phyloP scores from a whole-genome alignment of 2,888 invertebrate species.

The Sepioteuthis lessoniana region DNA sequence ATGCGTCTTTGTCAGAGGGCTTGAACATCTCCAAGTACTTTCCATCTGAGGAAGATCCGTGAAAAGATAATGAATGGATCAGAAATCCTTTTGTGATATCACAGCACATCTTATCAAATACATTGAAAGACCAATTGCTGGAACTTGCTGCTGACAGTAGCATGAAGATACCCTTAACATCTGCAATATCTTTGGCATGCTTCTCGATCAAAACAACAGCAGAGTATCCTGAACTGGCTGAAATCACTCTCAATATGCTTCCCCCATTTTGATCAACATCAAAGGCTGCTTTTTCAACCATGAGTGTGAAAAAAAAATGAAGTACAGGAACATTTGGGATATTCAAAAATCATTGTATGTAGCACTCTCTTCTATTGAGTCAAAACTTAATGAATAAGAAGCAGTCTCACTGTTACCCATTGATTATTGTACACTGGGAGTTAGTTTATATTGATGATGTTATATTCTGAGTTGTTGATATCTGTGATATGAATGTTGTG shows the following conservation, averaged over 20 bases:
- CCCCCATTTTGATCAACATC: neutral
- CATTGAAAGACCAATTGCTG: neutral
- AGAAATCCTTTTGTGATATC: neutral
- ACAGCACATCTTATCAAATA: neutral
- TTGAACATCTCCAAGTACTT: too few relatives aligned
- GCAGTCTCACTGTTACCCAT: too few relatives aligned
- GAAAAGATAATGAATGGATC: neutral
- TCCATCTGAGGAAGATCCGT: neutral
- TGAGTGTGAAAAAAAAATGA: neutral
- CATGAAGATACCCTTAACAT: neutral
- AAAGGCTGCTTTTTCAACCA: neutral
- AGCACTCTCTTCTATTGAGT: neutral
- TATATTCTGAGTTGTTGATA: too few relatives aligned
- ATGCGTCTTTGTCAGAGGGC: too few relatives aligned
- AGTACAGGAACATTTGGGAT: neutral
- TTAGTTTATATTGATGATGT: too few relatives aligned
- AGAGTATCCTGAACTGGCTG: neutral
- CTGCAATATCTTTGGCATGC: neutral
- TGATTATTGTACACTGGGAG: too few relatives aligned
- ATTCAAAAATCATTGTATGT: neutral
- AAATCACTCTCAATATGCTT: neutral
- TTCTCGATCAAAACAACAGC: neutral
- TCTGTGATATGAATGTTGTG: too few relatives aligned
- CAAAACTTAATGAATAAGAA: neutral
- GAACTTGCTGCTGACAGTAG: neutral